Percentiles rank a stretch among this genome's conserved stretches.
Evolutionary conservation across 2,797 vertebrate genomes (phyloP).

Genomic region (Thripadectes ignobilis): DNA sequence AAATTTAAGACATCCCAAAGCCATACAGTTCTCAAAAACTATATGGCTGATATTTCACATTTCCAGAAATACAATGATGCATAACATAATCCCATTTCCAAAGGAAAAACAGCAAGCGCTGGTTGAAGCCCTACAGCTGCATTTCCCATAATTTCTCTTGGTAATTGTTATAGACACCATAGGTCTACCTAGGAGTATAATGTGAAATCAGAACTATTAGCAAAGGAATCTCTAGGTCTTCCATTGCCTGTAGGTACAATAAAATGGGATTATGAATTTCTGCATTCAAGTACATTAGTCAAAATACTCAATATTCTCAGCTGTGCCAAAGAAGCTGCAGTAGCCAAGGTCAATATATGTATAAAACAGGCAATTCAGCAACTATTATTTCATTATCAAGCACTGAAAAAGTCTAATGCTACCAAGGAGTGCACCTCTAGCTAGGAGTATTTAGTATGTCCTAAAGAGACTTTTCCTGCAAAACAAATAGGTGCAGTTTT

Average conservation of each 20-base stretch:
- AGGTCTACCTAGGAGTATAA: neutral
- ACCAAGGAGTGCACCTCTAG: neutral
- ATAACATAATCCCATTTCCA: neutral
- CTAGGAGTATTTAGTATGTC: neutral
- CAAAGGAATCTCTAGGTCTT: constrained; percentile 1
- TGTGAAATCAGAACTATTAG: neutral
- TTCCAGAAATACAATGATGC: neutral
- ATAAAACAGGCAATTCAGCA: neutral
- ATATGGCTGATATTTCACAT: neutral
- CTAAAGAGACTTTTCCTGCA: neutral
- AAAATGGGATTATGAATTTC: neutral
- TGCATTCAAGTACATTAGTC: neutral
- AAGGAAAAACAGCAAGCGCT: neutral
- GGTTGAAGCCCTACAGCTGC: neutral
- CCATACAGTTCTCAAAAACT: neutral
- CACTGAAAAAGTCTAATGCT: neutral
- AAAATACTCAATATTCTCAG: constrained; percentile 9
- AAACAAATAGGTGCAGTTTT: neutral
- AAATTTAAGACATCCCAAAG: neutral
- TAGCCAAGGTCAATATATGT: neutral
- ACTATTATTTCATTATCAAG: neutral
- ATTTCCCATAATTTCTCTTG: neutral
- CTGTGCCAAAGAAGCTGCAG: neutral
- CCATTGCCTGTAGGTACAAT: neutral
- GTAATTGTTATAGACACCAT: neutral